Evolutionary conservation across 2,888 invertebrate species (phyloP).

Genomic region (Disparrhopalites patrizii): DNA sequence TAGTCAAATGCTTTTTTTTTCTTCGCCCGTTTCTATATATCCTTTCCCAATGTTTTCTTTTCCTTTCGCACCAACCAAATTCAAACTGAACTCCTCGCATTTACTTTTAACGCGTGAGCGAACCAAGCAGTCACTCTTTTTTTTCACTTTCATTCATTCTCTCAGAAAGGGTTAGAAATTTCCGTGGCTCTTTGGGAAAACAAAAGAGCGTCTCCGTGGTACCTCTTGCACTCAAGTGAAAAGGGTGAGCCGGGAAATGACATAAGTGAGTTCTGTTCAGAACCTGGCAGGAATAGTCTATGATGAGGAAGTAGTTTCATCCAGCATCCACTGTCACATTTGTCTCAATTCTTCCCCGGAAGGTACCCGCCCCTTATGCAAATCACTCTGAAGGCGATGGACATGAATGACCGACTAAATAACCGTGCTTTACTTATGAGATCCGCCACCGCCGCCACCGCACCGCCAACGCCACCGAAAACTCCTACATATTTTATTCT

Average conservation of each 20-base stretch:
- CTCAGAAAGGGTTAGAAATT: too few relatives aligned
- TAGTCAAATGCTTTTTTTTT: slow-evolving; percentile 24
- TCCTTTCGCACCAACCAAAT: too few relatives aligned
- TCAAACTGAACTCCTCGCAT: too few relatives aligned
- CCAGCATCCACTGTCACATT: not conserved
- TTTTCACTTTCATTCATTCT: too few relatives aligned
- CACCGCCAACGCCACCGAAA: slow-evolving; percentile 12
- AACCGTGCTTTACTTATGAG: not conserved
- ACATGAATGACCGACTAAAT: slow-evolving; percentile 13
- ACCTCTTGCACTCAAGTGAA: not conserved
- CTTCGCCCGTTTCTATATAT: not conserved
- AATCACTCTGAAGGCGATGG: not conserved
- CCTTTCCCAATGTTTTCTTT: not conserved
- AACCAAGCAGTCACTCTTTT: too few relatives aligned
- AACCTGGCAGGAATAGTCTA: too few relatives aligned
- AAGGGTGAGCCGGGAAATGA: not conserved
- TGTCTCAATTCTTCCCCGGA: slow-evolving; percentile 17
- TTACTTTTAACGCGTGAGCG: too few relatives aligned
- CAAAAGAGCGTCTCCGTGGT: not conserved
- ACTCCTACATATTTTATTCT: not conserved
- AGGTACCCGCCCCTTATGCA: too few relatives aligned
- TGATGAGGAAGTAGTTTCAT: too few relatives aligned
- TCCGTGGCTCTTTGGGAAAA: not conserved
- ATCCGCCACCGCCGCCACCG: slow-evolving; percentile 9
- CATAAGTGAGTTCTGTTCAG: not conserved